phyloP scores from a whole-genome alignment of 2,888 invertebrate genomes.

The Diadegma fenestrale region DNA sequence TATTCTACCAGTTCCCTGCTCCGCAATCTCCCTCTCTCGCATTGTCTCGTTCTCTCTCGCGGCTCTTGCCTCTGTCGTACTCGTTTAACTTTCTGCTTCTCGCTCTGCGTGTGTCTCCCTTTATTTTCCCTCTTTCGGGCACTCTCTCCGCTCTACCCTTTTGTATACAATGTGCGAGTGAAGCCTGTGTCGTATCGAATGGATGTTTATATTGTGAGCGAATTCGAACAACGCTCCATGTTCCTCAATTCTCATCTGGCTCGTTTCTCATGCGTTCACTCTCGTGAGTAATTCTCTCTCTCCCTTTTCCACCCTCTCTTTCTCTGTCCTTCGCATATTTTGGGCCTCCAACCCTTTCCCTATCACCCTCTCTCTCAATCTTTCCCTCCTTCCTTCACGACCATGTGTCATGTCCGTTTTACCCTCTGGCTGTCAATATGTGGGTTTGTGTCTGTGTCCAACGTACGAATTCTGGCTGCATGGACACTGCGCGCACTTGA shows the following conservation, averaged over 20 bases:
- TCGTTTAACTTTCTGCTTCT: conserved; percentile 5
- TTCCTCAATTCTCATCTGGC: conserved; percentile 59
- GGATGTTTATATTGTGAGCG: conserved; percentile 69
- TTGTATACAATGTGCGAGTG: conserved; percentile 32
- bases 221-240: conserved; percentile 59
- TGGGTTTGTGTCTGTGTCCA: neutral
- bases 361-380: conserved; percentile 12
- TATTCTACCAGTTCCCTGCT: conserved; percentile 35
- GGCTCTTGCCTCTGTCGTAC: neutral
- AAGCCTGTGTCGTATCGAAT: conserved; percentile 62
- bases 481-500: neutral
- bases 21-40: neutral
- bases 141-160: conserved; percentile 19
- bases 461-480: neutral
- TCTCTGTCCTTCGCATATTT: neutral
- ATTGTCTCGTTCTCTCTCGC: conserved; percentile 4
- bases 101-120: neutral
- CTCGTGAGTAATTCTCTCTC: conserved; percentile 14
- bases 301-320: neutral
- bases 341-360: conserved; percentile 1
- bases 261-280: conserved; percentile 54
- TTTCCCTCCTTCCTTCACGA: conserved; percentile 2
- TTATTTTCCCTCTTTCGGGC: neutral
- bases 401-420: conserved; percentile 14
- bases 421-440: conserved; percentile 22